Evolutionary conservation across 2,113 vertebrate species (phyloP).

Genomic region (Heterocephalus glaber): DNA sequence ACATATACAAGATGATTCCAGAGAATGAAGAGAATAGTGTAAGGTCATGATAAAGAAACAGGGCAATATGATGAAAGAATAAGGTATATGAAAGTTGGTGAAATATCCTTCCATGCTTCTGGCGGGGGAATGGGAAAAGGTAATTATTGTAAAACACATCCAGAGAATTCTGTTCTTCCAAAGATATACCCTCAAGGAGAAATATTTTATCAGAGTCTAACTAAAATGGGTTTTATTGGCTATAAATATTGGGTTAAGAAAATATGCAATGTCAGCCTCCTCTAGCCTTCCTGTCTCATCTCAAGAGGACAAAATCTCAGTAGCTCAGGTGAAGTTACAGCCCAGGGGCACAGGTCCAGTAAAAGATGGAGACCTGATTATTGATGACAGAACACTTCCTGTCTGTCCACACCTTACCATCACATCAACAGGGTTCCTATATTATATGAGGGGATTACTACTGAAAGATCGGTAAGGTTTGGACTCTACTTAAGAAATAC

Average conservation of each 20-base stretch:
- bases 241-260: background rate
- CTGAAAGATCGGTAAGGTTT: background rate
- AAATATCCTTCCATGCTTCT: background rate
- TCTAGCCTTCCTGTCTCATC: background rate
- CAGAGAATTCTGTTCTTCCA: background rate
- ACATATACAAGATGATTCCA: background rate
- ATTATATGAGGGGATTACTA: background rate
- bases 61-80: background rate
- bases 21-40: background rate
- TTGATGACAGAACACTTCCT: background rate
- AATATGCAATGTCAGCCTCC: background rate
- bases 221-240: background rate
- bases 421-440: background rate
- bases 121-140: background rate
- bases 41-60: background rate
- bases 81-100: background rate
- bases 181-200: background rate
- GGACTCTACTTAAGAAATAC: background rate
- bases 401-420: background rate
- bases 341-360: background rate
- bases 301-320: background rate
- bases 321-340: background rate
- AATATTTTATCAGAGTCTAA: background rate
- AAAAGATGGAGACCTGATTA: background rate
- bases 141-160: background rate